A percentile compares a stretch with the other conserved stretches of the same genome.
Evolutionary conservation across 2,888 invertebrate genomes (phyloP).

Genomic region (Drosophila infuscata): DNA sequence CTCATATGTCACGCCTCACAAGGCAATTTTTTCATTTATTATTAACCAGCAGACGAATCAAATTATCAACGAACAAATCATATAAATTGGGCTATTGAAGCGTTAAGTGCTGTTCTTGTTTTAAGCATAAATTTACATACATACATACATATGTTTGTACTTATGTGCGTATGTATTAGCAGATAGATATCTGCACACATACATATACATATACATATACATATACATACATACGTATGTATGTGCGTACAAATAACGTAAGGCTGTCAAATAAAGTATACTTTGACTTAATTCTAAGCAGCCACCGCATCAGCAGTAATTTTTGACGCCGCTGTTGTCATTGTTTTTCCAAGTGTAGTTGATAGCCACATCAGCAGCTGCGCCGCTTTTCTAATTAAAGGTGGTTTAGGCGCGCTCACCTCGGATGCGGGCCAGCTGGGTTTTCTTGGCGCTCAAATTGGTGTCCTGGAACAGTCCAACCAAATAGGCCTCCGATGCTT

Average conservation of each 20-base stretch:
- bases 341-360: no score
- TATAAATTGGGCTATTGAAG: conserved; percentile 33
- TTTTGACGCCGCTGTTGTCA: no score
- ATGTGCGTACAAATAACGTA: neutral
- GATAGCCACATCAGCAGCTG: no score
- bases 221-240: no score
- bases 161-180: neutral
- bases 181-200: neutral
- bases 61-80: conserved; percentile 26
- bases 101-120: conserved; percentile 23
- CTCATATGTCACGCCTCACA: conserved; percentile 38
- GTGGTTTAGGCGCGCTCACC: no score
- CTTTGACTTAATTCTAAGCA: neutral
- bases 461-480: no score
- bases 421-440: no score
- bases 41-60: conserved; percentile 26
- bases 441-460: no score
- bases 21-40: conserved; percentile 42
- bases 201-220: no score
- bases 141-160: neutral
- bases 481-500: no score
- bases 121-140: neutral
- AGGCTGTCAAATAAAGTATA: conserved; percentile 1
- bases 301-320: no score
- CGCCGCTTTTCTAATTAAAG: no score